Evolutionary conservation across 1,140 invertebrate species (phyloP), one percentile per base, ranked within the genome.

Genomic region (Calephelis virginiensis): DNA sequence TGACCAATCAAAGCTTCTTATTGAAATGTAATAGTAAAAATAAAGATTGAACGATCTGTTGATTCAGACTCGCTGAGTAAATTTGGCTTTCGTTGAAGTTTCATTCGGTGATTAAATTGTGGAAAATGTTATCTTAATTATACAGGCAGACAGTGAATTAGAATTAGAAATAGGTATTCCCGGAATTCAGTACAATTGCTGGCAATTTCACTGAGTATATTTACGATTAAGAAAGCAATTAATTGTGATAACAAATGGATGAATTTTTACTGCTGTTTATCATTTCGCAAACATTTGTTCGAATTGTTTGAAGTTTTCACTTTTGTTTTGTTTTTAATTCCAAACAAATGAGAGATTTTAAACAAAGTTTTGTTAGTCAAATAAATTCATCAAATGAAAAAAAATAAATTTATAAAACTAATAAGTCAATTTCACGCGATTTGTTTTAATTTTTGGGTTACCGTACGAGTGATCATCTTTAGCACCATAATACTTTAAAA

Each of bases 41-140:
- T 11, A 53, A 28, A 17, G 17, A 53, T 53, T 14, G 50, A 53
- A 53, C 5, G 50, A 68, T 66, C 63, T 73, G 72, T 73, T 73
- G 64, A 61, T 70, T 71, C 72, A 73, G 72, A 62, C 61, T 43
- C 48, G 66, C 47, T 56, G 46, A 62, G 60, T 38, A 68, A 64
- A 61, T n/a, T 66, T 53, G 50, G 50, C 17, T 53, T 53, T 10
- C 64, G 66, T 68, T 68, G 50, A 71, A 67, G 60, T 28, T 28
- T 28, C 28, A 3, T 28, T 28, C 28, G 28, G 28, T 60, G 64
- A 73, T 71, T 71, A 73, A 60, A 68, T 70, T 63, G 61, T 59
- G 14, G 50, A 43, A 48, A 73, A 64, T 63, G 49, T 53, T 73
- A 73, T 73, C 72, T 73, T 71, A 67, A 73, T 73, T 70, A 68